Evolutionary conservation across 2,113 vertebrate genomes (phyloP), one percentile per base, ranked within the genome.

Genomic region (Paramisgurnus dabryanus): DNA sequence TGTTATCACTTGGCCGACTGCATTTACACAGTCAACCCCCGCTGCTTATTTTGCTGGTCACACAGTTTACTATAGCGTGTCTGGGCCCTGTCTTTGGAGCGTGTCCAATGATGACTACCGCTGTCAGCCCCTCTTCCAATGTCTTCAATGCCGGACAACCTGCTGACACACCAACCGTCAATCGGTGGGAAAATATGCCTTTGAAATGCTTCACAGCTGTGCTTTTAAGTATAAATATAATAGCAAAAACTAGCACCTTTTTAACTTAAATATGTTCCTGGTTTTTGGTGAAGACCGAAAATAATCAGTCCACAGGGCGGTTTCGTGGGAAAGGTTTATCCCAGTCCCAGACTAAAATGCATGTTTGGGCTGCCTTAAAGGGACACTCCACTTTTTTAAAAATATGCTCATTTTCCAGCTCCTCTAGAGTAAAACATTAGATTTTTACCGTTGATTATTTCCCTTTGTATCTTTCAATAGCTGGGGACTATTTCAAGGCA

Each of bases 41-140:
- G 64, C 22, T 89, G 90, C 85, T 89, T 89, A 88, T 91, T 92
- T 87, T 90, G 81, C 80, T 81, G 84, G 85, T 81, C 18, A 41
- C 75, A 76, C 55, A 50, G 83, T 89, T 90, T 87, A 85, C 85
- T 83, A 77, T 27, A 81, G 84, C 79, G 82, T 61, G 50, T 80
- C 85, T 85, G 76, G 17, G 53, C 84, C 73, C 68, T 80, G 81
- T 80, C 80, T 77, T 76, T 87, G 82, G 86, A 86, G 50, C 0
- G 60, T 53, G 68, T 73, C 88, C 86, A 86, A 15, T 41, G 58
- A 53, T 65, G 85, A 11, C 67, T n/a, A 79, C 65, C 0, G 41
- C 80, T 82, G 85, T 87, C 80, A 65, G 5, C 64, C 78, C 76
- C 17, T 66, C 80, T 76, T 3, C 9, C 71, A 13, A 13, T 60